Percentiles rank a stretch among this genome's conserved stretches.
Evolutionary conservation across 2,888 invertebrate genomes (phyloP).

Genomic region (Rotaria sp.): DNA sequence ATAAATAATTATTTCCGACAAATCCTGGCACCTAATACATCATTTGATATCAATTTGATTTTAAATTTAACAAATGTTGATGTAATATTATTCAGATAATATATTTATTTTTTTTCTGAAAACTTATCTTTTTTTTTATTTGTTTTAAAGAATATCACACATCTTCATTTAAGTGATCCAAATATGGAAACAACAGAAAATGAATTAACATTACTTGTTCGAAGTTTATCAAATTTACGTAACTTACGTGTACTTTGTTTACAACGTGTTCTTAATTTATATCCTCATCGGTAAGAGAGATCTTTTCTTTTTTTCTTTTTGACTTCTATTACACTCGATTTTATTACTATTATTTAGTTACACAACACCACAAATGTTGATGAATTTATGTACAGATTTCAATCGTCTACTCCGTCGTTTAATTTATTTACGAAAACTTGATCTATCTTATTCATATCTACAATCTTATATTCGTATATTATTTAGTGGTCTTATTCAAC

Average conservation of each 20-base stretch:
- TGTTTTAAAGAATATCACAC: neutral
- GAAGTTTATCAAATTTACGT: neutral
- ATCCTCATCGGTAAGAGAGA: neutral
- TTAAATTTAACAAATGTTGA: neutral
- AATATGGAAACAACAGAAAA: constrained; percentile 27
- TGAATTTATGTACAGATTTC: constrained; percentile 2
- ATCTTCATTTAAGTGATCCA: constrained; percentile 23
- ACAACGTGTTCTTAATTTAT: constrained; percentile 28
- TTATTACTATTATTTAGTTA: neutral
- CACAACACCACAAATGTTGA: neutral
- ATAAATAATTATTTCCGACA: neutral
- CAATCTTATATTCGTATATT: neutral
- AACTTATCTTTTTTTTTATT: neutral
- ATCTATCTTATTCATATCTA: constrained; percentile 7
- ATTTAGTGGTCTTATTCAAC: constrained; percentile 25
- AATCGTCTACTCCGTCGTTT: constrained; percentile 28
- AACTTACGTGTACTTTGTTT: constrained; percentile 24
- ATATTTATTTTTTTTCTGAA: neutral
- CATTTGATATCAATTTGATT: neutral
- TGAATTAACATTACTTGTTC: neutral
- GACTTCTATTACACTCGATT: too few species aligned
- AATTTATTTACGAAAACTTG: constrained; percentile 12
- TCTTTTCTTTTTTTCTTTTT: too few species aligned
- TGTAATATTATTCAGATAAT: neutral
- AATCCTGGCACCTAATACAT: neutral